A percentile compares a stretch with the other conserved stretches of the same genome.
Evolutionary conservation across 2,888 invertebrate genomes (phyloP).

Genomic region (Nomada fabriciana): DNA sequence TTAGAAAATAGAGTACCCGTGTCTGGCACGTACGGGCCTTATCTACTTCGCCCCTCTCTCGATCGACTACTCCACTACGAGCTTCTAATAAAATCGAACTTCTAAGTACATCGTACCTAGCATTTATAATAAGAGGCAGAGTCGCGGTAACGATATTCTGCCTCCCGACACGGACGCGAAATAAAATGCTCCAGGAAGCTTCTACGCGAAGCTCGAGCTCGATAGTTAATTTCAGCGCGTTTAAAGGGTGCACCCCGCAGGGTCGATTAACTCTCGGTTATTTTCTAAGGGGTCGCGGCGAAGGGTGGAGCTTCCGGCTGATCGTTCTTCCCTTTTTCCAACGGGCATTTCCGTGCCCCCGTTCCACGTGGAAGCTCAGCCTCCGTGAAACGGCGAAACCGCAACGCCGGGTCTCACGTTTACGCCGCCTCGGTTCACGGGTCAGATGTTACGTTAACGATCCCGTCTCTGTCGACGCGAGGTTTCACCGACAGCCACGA

Average conservation of each 20-base stretch:
- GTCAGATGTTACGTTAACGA: constrained; percentile 59
- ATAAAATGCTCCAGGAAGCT: background rate
- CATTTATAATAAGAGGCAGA: no score
- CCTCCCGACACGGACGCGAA: no score
- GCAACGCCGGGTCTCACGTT: constrained; percentile 40
- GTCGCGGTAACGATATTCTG: no score
- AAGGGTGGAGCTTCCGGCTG: background rate
- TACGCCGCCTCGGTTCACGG: constrained; percentile 35
- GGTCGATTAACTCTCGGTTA: constrained; percentile 32
- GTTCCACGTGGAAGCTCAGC: background rate
- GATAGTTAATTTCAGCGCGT: constrained; percentile 4
- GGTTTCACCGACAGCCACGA: constrained; percentile 4
- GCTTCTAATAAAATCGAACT: no score
- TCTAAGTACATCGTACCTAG: no score
- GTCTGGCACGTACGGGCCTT: background rate
- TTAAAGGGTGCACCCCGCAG: background rate
- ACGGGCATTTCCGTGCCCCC: constrained; percentile 7
- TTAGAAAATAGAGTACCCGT: background rate
- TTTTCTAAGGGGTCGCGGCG: background rate
- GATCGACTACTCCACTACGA: no score
- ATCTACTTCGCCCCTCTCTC: background rate
- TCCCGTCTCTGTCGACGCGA: constrained; percentile 16
- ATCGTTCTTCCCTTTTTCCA: constrained; percentile 27
- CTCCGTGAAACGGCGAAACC: constrained; percentile 46
- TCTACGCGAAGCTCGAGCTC: background rate